Evolutionary conservation across 2,888 invertebrate genomes (phyloP), one percentile per base, ranked within the genome.

Genomic region (Heteromyza rotundicornis): DNA sequence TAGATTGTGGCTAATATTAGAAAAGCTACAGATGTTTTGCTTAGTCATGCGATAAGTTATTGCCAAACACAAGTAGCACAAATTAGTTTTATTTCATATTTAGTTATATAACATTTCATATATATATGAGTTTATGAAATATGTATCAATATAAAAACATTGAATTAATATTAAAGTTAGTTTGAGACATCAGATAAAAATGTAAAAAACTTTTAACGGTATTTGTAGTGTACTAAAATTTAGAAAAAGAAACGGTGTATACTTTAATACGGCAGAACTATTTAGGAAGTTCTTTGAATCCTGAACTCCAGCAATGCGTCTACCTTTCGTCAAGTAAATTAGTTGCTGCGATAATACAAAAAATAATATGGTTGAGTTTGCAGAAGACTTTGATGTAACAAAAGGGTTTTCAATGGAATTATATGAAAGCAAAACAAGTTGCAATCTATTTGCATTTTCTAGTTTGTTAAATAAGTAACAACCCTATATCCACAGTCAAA

Each of bases 261-360:
- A 60, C 60, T 50, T 57, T 61, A 62, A 62, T 32, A 62, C 57
- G 57, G 57, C 57, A 57, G 62, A 62, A 62, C 62, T 54, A 54
- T 55, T 61, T 68, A 68, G 65, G 65, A 68, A 70, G 69, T 64
- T 59, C 64, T 62, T 64, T 64, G 64, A 68, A 74, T 76, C 75
- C 77, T 75, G 73, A 75, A 74, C 73, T 78, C 77, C 76, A 78
- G 70, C 76, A 71, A 70, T 70, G 76, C 67, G 67, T 74, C 67
- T 72, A 72, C 69, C 71, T 72, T 75, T 74, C 72, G 71, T 69
- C 73, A 74, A 59, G 72, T 71, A 73, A 74, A 70, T 74, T 76
- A 77, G 70, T 77, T 70, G 74, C 77, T 78, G 77, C 73, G 75
- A 73, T 77, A 70, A 74, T 74, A 76, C 72, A 73, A 77, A 75